phyloP scores from a whole-genome alignment of 2,113 vertebrate species.

The Laticauda laticaudata region DNA sequence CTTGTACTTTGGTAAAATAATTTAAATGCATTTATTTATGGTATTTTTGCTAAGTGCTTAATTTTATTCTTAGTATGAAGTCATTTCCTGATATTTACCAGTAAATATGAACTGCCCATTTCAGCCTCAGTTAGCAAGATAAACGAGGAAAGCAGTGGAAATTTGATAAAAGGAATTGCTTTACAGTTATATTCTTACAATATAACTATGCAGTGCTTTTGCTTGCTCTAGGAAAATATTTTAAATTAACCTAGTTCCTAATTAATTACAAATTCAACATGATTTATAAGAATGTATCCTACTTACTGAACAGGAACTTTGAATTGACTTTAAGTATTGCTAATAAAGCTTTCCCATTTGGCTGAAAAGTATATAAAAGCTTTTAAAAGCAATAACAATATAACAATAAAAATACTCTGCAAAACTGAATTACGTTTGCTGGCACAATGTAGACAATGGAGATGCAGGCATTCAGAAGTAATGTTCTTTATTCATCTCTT shows the following conservation, averaged over 20 bases:
- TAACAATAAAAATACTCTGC: conserved; percentile 38
- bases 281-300: background rate
- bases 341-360: background rate
- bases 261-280: background rate
- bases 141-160: background rate
- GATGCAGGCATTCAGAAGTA: conserved; percentile 40
- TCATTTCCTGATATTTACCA: background rate
- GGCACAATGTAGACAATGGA: conserved; percentile 21
- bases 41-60: background rate
- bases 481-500: conserved; percentile 60
- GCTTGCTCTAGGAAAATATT: background rate
- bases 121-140: background rate
- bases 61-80: background rate
- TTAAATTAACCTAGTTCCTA: background rate
- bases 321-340: background rate
- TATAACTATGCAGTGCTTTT: background rate
- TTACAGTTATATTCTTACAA: background rate
- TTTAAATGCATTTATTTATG: background rate
- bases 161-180: background rate
- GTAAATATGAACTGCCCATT: background rate
- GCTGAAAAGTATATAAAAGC: background rate
- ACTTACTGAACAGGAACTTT: background rate
- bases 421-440: conserved; percentile 50
- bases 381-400: conserved; percentile 2
- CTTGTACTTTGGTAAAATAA: background rate